phyloP scores from a whole-genome alignment of 2,113 vertebrate genomes.

The Malaclemys terrapin region DNA sequence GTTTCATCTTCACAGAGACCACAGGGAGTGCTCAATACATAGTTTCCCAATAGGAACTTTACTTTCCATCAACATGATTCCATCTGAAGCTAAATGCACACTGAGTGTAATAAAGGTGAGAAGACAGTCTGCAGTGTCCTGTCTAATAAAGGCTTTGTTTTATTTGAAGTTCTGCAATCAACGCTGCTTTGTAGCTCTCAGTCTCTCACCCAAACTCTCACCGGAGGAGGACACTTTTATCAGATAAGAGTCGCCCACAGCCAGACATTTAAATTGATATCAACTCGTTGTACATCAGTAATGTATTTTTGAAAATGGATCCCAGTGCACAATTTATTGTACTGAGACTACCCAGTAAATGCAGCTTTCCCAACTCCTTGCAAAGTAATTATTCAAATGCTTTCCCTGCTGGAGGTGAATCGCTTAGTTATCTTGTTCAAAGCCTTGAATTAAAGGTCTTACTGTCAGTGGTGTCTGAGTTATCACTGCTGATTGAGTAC shows the following conservation, averaged over 20 bases:
- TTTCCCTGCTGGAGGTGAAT: slow-evolving; percentile 63
- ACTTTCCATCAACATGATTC: background rate
- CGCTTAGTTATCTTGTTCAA: slow-evolving; percentile 53
- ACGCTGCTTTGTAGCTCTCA: slow-evolving; percentile 1
- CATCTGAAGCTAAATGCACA: background rate
- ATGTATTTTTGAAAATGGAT: slow-evolving; percentile 54
- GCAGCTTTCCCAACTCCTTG: slow-evolving; percentile 14
- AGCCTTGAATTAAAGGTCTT: slow-evolving; percentile 80
- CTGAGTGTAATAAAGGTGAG: background rate
- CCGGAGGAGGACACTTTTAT: slow-evolving; percentile 23
- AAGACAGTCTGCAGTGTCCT: background rate
- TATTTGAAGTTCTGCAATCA: slow-evolving; percentile 19
- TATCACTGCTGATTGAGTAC: slow-evolving; percentile 98
- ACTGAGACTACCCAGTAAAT: slow-evolving; percentile 28
- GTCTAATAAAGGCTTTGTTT: slow-evolving; percentile 15
- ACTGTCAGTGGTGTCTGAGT: slow-evolving; percentile 98
- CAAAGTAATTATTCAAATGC: slow-evolving; percentile 54
- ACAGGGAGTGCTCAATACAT: background rate
- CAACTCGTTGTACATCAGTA: slow-evolving; percentile 28
- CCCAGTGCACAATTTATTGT: background rate
- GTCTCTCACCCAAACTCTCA: background rate
- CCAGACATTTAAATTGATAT: background rate
- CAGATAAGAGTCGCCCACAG: slow-evolving; percentile 13
- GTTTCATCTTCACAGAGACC: background rate
- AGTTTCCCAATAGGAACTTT: background rate